Base-by-base conservation (phyloP, 2,797 vertebrate species). In the Coregonus sp. region DNA sequence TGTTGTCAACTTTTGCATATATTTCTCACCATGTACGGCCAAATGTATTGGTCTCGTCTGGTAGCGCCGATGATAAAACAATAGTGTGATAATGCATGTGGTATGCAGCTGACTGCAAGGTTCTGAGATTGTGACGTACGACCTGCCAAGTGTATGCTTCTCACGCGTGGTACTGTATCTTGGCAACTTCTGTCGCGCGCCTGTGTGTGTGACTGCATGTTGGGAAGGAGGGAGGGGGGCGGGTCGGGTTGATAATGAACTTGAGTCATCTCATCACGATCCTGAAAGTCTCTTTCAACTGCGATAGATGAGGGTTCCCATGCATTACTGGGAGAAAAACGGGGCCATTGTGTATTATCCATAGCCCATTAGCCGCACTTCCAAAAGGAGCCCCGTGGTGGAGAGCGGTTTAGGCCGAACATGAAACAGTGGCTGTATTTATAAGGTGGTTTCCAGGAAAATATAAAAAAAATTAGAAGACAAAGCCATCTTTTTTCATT, bases 211-310 rank as follows among this genome's bases (percentile, higher is more conserved):
- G 33, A 11, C 4, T 68, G 66, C 5, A 14, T 12, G 70, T 71
- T 89, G 89, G 4, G 25, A 4, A 37, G 33, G 67, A 66, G 71
- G 51, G 40, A 76, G 35, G 51, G 40, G 59, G 72, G 70, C 59
- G 75, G 14, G 69, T 25, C 77, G 12, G 65, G 72, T 85, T 89
- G 89, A 90, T 90, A 89, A 93, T 93, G 89, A 95, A 94, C 91
- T 89, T 92, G 88, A 93, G 87, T 89, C 90, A 88, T 86, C 84
- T 92, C 89, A 91, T 89, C 89, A 87, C 86, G 84, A 92, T 91
- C 89, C 85, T 84, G 87, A 85, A 84, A 82, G 86, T 87, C 88
- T 90, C 89, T 84, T 91, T 91, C 90, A 91, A 86, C 83, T 87
- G 85, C 76, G 83, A 89, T 88, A 85, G 84, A 82, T 87, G 84